A percentile compares a stretch with the other conserved stretches of the same genome.
Conservation (phyloP, 2,113 vertebrate genomes). For the Pseudopipra pipra region DNA sequence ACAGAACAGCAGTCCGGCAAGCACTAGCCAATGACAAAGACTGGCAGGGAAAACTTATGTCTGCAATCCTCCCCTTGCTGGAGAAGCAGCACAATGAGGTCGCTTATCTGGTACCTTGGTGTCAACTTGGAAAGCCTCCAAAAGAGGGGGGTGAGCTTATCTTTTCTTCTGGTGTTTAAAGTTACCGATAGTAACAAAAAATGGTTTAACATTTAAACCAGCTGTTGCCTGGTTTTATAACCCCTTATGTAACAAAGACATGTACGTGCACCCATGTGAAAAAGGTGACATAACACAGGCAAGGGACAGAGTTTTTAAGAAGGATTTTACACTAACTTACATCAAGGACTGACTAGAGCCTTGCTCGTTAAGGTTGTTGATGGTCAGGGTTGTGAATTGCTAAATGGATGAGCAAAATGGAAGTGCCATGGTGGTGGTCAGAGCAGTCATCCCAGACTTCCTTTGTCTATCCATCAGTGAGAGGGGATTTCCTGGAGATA, state of each 20-base stretch:
- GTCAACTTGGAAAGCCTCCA: slow-evolving; percentile 78
- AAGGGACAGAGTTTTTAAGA: neutral
- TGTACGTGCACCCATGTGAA: neutral
- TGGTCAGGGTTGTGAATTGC: neutral
- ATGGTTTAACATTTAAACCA: slow-evolving; percentile 13
- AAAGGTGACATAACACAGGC: neutral
- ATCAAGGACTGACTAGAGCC: neutral
- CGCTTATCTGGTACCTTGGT: slow-evolving; percentile 90
- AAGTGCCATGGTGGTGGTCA: neutral
- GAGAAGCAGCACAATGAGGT: slow-evolving; percentile 85
- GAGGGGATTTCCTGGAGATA: neutral
- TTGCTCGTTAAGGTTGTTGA: neutral
- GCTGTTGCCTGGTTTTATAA: neutral
- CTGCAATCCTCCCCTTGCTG: slow-evolving; percentile 75
- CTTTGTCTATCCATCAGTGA: neutral
- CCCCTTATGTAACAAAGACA: neutral
- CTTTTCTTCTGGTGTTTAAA: neutral
- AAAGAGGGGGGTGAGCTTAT: slow-evolving; percentile 78
- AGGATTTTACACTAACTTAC: neutral
- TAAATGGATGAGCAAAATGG: neutral
- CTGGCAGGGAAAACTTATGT: slow-evolving; percentile 85
- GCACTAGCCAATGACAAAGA: slow-evolving; percentile 81
- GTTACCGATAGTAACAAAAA: neutral
- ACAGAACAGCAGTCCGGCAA: slow-evolving; percentile 79
- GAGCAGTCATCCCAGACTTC: neutral